Evolutionary conservation across 92 coral and sea anemone species (phyloP), one percentile per base, ranked within the genome.

Genomic region (Chrysogorgia sp.): DNA sequence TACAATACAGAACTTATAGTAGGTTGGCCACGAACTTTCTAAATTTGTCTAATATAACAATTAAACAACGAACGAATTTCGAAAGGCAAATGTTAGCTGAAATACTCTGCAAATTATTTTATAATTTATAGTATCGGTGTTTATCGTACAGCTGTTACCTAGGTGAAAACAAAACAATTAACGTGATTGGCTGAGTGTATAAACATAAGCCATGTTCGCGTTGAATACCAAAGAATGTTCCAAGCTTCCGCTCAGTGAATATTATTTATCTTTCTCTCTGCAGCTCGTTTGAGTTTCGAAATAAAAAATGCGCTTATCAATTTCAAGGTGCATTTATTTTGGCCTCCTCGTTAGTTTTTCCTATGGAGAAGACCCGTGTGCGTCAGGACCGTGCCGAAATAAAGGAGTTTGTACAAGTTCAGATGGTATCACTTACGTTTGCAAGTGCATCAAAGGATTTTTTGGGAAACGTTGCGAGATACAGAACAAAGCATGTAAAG

Each of bases 371-470:
- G 70, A 82, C 74, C 90, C 89, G 26, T 94, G 98, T 79, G 82
- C 91, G 28, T 90, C 96, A 26, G 83, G 90, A 48, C 98, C 97
- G n/a, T 94, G 98, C 64, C 86, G 60, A 62, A 94, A 94, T 83
- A 87, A 74, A 13, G 98, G 98, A 26, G 24, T 83, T 45, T 94
- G 98, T 43, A 61, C 77, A 23, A 35, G 85, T 41, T 82, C 81
- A 28, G 90, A 90, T 45, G 96, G 90, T 58, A 82, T 86, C 10
- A 49, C 83, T 55, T 89, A 85, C 86, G 52, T n/a, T 76, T 94
- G 98, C 67, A 82, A 83, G 48, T 92, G 97, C 76, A 75, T 61
- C 10, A 81, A 74, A 65, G 96, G 97, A 57, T 94, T 85, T 67
- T 76, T 67, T 17, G 98, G 98, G 43, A 74, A 71, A 50, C 79